Evolutionary conservation across 2,113 vertebrate genomes (phyloP), one percentile per base, ranked within the genome.

Genomic region (Crotalus horridus): DNA sequence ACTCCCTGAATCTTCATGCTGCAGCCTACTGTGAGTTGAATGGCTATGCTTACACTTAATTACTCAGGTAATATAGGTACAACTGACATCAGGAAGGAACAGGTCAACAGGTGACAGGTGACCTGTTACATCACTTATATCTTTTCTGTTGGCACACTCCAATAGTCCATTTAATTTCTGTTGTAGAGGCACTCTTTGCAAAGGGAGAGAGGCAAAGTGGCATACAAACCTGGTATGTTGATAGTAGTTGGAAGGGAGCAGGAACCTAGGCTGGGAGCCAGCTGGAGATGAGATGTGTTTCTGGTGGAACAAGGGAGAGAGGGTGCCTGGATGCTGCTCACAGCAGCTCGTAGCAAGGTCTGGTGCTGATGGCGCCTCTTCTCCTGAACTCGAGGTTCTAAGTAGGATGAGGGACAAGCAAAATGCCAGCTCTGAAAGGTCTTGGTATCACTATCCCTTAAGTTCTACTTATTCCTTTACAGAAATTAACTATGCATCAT

Each of bases 331-430:
- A 97, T n/a, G 95, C 95, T 96, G 97, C 96, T 94, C 69, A 98
- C 96, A 3, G 96, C 95, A 95, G 98, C 98, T 93, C 97, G 97
- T 29, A 97, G 97, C 92, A 98, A 95, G 91, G 97, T 96, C 94
- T 98, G 98, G 91, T 98, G 98, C 93, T 98, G 98, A 48, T 97
- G 96, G 59, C 97, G 98, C 96, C 97, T 98, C 97, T 98, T 98
- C 93, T 99, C 99, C 96, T 98, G 98, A 95, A 96, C 96, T 96
- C 98, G 98, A 94, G 98, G 93, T 93, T 99, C 98, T 99, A 96
- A 58, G 91, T 58, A 56, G 94, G 94, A 94, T 85, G 87, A 95
- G 90, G 86, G 94, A 85, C 91, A 90, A 53, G 86, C 87, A 4
- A 95, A 86, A 93, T 86, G 23, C 81, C 56, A 88, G 91, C 13